Base-by-base conservation (phyloP, 2,113 vertebrate species). In the Eurystomus gularis region DNA sequence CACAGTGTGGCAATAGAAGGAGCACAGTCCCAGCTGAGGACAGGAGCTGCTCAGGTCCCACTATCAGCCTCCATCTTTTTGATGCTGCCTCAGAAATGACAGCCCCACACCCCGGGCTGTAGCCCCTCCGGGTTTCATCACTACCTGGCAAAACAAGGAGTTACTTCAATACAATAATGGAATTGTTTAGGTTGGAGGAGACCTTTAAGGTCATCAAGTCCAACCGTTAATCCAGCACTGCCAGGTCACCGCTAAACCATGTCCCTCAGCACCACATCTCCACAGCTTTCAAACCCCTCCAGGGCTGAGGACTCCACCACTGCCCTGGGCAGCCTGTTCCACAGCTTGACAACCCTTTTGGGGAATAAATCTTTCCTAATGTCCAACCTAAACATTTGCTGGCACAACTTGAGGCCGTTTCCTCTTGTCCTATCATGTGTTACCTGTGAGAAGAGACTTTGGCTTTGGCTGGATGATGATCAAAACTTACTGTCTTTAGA, bases 61-160 rank as follows among this genome's bases (percentile, higher is more conserved):
- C 23, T 54, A 48, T 25, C 37, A 46, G 23, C 15, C 46, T 69
- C 29, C 11, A 4, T 40, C 44, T 80, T 76, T 85, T 57, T 26
- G 57, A 10, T 0, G 0, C 8, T 77, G 17, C 14, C 48, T 60
- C 8, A 10, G 44, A 80, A 82, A 55, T 65, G 12, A 55, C n/a
- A 85, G 42, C 4, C 6, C 11, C 2, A 3, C 7, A 10, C 12
- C 26, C 17, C 15, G 4, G 18, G 10, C 15, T 14, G 28, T n/a
- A 76, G 26, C 28, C 9, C 5, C 37, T 24, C 15, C 73, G 68
- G 6, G 10, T 62, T 88, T 69, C 19, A 9, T 49, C 23, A 58
- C 46, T 24, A 8, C 40, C 13, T 13, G 48, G 33, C 5, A 6
- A 81, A 96, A 71, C 33, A n/a, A 84, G 65, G 26, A 85, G 10